Evolutionary conservation across 1,140 invertebrate genomes (phyloP), one percentile per base, ranked within the genome.

Genomic region (Chlorops oryzae): DNA sequence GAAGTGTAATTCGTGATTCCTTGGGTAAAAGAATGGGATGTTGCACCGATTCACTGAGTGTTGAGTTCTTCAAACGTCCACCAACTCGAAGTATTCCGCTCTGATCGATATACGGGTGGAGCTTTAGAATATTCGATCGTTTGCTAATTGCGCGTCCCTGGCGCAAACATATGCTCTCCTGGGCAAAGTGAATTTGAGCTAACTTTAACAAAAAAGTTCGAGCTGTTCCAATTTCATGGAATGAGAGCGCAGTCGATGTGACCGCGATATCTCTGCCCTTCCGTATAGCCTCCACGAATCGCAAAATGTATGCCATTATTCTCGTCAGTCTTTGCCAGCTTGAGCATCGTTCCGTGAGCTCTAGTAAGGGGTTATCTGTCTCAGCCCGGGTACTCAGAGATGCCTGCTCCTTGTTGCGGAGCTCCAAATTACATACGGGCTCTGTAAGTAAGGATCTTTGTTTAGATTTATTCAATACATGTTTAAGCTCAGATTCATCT

Each of bases 11-110:
- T 18, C 56, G 53, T 57, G 68, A 50, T 17, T 65, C 62, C 9
- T 51, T 25, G 15, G 66, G 61, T 32, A 71, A 45, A 13, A 76
- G 34, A 9, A 73, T 63, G 0, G 73, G 74, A 57, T 73, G 68
- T 54, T 71, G 73, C 24, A 62, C 54, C 21, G 63, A 54, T 35
- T 57, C 44, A 5, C 48, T 35, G 2, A 73, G 44, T 6, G 47
- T 43, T 1, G 69, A 48, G 28, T 73, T 45, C 15, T 45, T 43
- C 3, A 75, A 34, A 48, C 74, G 48, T 18, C 74, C 70, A 6
- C 74, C 74, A 2, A 76, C 73, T 20, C 73, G 53, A 32, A 76
- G 28, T n/a, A 73, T 38, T 6, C 60, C 60, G 12, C 60, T 12
- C 17, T 64, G 13, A 49, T 75, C 71, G 12, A 77, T 21, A 47